phyloP scores from a whole-genome alignment of 2,888 invertebrate genomes.

The Metacarcinus magister region DNA sequence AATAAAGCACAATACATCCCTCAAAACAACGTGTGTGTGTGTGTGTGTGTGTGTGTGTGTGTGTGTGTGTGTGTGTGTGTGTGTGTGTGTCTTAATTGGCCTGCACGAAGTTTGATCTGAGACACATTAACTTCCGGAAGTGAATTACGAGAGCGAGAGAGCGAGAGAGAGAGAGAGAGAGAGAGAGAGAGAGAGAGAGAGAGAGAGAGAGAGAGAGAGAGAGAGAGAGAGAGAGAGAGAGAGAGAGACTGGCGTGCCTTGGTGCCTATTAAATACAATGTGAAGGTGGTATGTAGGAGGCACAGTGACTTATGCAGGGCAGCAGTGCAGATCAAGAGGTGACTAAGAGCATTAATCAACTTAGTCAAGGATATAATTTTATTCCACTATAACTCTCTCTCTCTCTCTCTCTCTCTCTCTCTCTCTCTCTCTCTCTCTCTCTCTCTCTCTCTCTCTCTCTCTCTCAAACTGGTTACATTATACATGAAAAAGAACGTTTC shows the following conservation, averaged over 20 bases:
- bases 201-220: neutral
- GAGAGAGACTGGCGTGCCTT: neutral
- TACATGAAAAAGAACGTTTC: neutral
- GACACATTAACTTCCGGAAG: too few relatives aligned
- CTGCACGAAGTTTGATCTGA: too few relatives aligned
- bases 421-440: constrained; percentile 26
- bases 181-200: neutral
- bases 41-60: constrained; percentile 39
- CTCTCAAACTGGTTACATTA: neutral
- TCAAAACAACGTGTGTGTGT: neutral
- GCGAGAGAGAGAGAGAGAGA: too few relatives aligned
- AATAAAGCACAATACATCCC: neutral
- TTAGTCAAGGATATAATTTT: neutral
- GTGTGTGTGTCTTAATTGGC: constrained; percentile 39
- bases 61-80: constrained; percentile 39
- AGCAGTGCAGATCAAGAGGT: neutral
- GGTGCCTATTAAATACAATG: neutral
- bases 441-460: constrained; percentile 15
- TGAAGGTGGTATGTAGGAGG: neutral
- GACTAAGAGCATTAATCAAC: neutral
- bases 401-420: neutral
- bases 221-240: neutral
- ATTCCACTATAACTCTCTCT: neutral
- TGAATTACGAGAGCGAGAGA: too few relatives aligned
- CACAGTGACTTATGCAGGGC: neutral